Base-by-base conservation (phyloP, 1,140 invertebrate genomes). In the Druon quercuslanigerum region DNA sequence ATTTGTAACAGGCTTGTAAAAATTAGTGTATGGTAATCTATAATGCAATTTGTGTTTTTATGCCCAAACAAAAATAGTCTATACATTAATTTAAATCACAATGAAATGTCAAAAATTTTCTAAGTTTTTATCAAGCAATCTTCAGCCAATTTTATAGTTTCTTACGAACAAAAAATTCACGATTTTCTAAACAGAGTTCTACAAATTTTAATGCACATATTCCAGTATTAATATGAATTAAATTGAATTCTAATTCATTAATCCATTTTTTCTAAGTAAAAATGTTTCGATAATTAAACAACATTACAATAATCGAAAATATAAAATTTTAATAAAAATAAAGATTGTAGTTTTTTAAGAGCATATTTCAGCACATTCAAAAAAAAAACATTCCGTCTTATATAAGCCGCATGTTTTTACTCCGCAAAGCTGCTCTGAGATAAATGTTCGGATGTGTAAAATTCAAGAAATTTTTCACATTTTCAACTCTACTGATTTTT, bases 381-480 rank as follows among this genome's bases (percentile, higher is more conserved):
- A 25, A 46, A 7, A 46, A 66, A 66, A 16, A 66, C 60, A 66
- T 66, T 66, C 60, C 60, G 13, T 40, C 33, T 66, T 66, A 40
- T 66, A 16, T 66, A 20, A 33, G 19, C 57, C 20, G 57, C 56
- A 57, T 57, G 4, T 60, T 33, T 33, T 33, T 25, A 60, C 60
- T 66, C 33, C 33, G 60, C 25, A 33, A 66, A 40, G 9, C 14
- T 33, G 25, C 25, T 14, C 16, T 40, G 25, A 54, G 17, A 17
- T 9, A 54, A 54, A n/a, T 60, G 57, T 66, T 1, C n/a, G 33
- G 33, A 40, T 40, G 60, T 46, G 33, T 16, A 40, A 66, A 40
- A 20, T 40, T 46, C 16, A 16, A 66, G 6, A 40, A 56, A 60
- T 66, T 66, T 66, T 66, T 66, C 60, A 66, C 60, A 66, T 66